Evolutionary conservation across 1,140 invertebrate genomes (phyloP), one percentile per base, ranked within the genome.

Genomic region (Gonioctena quinquepunctata): DNA sequence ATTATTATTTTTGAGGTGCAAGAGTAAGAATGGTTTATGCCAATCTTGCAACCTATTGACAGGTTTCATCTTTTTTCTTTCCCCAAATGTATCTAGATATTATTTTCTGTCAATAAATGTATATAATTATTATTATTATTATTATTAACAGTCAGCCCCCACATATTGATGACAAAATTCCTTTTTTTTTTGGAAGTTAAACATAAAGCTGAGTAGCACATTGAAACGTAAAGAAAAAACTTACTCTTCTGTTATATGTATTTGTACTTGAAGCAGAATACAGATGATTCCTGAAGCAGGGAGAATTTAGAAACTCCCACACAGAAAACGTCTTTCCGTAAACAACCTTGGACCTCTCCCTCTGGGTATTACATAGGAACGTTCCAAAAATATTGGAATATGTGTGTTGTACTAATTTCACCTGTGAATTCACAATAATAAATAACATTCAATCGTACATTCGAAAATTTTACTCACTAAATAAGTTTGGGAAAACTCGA

Each of bases 371-470:
- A 84, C 95, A 98, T 60, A 99, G 88, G 87, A 99, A 99, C 75
- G 96, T 98, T 65, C 97, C 97, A 86, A 97, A 99, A 75, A 99
- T 87, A 83, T 95, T 95, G 33, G 97, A 98, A 83, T 98, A 96
- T 2, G 93, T 93, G 84, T 99, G 97, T 76, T 97, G 94, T 2
- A 92, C 95, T 75, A 99, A 85, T 87, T 98, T 98, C 56, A 97
- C 92, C 96, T 98, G 81, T 66, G 86, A 85, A 78, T n/a, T n/a
- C n/a, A n/a, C n/a, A n/a, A n/a, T n/a, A n/a, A n/a, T n/a, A n/a
- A n/a, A 19, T 6, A 66, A 23, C 49, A 1, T 66, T 19, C 19
- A 61, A 13, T 22, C 8, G n/a, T 25, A 22, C n/a, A n/a, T n/a
- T n/a, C n/a, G n/a, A n/a, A n/a, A n/a, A 56, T 6, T 4, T 25